Evolutionary conservation across 23 tunicate genomes (phyloP), one percentile per base, ranked within the genome.

Genomic region (Styela plicata): DNA sequence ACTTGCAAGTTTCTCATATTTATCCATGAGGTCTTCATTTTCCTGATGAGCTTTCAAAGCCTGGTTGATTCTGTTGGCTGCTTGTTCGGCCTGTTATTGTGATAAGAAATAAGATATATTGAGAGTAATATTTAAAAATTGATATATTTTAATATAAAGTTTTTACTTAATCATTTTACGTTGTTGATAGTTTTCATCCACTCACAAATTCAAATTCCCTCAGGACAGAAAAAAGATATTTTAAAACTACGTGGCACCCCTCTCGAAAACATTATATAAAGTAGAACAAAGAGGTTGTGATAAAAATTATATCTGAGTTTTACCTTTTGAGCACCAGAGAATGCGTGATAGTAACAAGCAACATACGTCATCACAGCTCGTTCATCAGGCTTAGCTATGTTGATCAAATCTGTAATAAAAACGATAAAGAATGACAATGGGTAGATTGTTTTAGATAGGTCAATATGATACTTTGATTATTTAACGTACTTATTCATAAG

Each of bases 281-380:
- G n/a, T n/a, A n/a, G n/a, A n/a, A n/a, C n/a, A n/a, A n/a, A n/a
- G n/a, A n/a, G n/a, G n/a, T n/a, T n/a, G n/a, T n/a, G n/a, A n/a
- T n/a, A n/a, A n/a, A n/a, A n/a, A n/a, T n/a, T n/a, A n/a, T n/a
- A n/a, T n/a, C n/a, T n/a, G n/a, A n/a, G n/a, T n/a, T 32, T 24
- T 77, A 96, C 99, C 99, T 96, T 91, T 32, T 87, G 95, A 68
- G 90, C 89, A 33, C 94, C 97, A 62, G 99, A 92, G 80, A 96
- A 96, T 44, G 99, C 99, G 74, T 96, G 99, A 85, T 96, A 96
- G 74, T 84, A 96, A 2, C 97, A 97, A 34, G 99, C 97, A 28
- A 96, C 94, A 82, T 96, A 96, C 1, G 99, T 96, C 99, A 96
- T 96, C 7, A 96, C 86, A 34, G 99, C 95, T 53, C 99, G 87